Base-by-base conservation (phyloP, 2,113 vertebrate species). In the Triplophysa tibetana region DNA sequence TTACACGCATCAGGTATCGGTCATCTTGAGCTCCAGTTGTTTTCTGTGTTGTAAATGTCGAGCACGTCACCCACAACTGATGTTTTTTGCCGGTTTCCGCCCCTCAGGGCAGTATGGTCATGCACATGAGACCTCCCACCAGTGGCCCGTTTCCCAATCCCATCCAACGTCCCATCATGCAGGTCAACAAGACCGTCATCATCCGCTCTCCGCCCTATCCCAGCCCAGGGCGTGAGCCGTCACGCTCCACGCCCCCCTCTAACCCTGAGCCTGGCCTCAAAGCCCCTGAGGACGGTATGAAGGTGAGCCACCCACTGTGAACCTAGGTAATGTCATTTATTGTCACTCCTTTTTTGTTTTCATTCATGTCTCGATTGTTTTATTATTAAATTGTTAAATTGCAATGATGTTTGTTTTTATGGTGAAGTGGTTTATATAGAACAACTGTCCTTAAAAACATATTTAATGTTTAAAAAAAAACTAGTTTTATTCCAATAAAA, bases 1-100 rank as follows among this genome's bases (percentile, higher is more conserved):
- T 91, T 98, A 95, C 81, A 85, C 95, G 62, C 97, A 96, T 63
- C 98, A 99, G 97, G 98, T 99, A 94, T 29, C 23, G 0, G n/a
- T 26, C 24, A 8, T 9, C 16, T 11, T 7, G 33, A 38, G 38
- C 38, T 19, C 2, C 19, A 3, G 29, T 19, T 21, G 3, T 3
- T 2, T 41, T 48, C 43, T 11, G 43, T 45, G 12, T 14, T 56
- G 14, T 48, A 12, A 12, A 2, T 17, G 17, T 61, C 26, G 50
- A 52, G 14, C 50, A 17, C 50, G 43, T 45, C 10, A 45, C 43
- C 43, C 43, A 45, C 11, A 9, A 9, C 13, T 52, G 50, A 52
- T 21, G 14, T n/a, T 24, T 10, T 6, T 4, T 48, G 43, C 81
- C 93, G 92, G 88, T 93, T 54, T 88, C 89, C 48, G 84, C 89